Percentiles rank a stretch among this genome's conserved stretches.
Conservation (phyloP, 2,797 vertebrate genomes). For the Vireo griseus region DNA sequence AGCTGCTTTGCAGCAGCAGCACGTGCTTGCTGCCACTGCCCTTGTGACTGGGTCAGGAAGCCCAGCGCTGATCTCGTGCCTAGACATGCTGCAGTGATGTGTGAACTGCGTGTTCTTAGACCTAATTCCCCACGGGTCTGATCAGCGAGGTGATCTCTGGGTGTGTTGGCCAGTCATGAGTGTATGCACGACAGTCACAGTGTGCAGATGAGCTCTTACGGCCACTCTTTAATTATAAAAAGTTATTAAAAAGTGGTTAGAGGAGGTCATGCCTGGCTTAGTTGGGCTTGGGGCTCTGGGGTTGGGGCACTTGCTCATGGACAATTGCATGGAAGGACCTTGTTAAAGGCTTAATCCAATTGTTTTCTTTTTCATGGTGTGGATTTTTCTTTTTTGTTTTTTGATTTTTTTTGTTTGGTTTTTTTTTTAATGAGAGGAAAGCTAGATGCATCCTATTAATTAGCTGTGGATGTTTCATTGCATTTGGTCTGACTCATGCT, state of each 20-base stretch:
- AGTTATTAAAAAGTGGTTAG: neutral
- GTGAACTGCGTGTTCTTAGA: neutral
- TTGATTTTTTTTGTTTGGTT: neutral
- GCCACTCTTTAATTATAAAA: neutral
- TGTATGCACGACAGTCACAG: neutral
- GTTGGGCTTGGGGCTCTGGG: neutral
- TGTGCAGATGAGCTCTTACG: neutral
- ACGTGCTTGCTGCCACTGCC: accelerated
- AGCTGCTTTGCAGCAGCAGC: neutral
- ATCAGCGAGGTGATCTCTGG: neutral
- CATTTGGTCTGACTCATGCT: neutral
- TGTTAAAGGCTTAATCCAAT: neutral
- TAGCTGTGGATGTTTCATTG: neutral
- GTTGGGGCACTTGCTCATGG: neutral
- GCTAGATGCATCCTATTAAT: neutral
- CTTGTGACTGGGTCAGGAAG: neutral
- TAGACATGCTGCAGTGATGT: neutral
- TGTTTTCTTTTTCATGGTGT: neutral
- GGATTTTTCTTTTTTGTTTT: neutral
- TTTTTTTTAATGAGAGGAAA: neutral
- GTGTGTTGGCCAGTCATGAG: neutral
- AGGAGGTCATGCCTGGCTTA: accelerated
- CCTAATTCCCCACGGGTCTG: neutral
- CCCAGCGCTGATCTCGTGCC: neutral
- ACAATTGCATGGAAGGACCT: accelerated